A percentile compares a stretch with the other conserved stretches of the same genome.
These are phyloP conservation scores for Eumaeus atala DNA, from an alignment of 1,140 invertebrate species.

Conservation along the genomic window DNA sequence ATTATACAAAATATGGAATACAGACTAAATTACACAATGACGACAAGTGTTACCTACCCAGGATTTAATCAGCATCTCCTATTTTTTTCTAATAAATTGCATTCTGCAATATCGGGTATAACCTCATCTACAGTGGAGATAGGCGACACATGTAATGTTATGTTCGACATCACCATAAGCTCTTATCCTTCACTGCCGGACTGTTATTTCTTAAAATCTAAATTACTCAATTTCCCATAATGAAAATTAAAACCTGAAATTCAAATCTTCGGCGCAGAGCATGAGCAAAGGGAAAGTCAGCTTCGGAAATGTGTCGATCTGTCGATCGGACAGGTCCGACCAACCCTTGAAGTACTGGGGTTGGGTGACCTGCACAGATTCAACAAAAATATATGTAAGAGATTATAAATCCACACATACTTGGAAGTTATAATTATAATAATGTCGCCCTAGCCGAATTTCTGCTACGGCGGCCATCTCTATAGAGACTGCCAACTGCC, in stretches of 20 bases:
- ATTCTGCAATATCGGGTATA: not conserved
- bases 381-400: not conserved
- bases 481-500: too few relatives aligned
- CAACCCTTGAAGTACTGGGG: constrained; percentile 54
- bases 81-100: too few relatives aligned
- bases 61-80: too few relatives aligned
- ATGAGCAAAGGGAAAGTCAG: constrained; percentile 68
- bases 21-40: too few relatives aligned
- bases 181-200: not conserved
- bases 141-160: not conserved
- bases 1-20: too few relatives aligned
- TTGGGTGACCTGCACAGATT: constrained; percentile 39
- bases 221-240: too few relatives aligned
- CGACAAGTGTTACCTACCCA: too few relatives aligned
- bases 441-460: too few relatives aligned
- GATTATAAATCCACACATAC: not conserved
- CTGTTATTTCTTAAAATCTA: not conserved
- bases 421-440: too few relatives aligned
- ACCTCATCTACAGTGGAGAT: not conserved
- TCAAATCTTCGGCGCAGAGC: constrained; percentile 61
- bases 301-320: constrained; percentile 74
- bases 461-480: too few relatives aligned
- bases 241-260: constrained; percentile 55
- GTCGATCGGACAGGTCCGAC: constrained; percentile 61
- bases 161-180: not conserved